Conservation (phyloP, 2,113 vertebrate species). For the Seriola quinqueradiata region DNA sequence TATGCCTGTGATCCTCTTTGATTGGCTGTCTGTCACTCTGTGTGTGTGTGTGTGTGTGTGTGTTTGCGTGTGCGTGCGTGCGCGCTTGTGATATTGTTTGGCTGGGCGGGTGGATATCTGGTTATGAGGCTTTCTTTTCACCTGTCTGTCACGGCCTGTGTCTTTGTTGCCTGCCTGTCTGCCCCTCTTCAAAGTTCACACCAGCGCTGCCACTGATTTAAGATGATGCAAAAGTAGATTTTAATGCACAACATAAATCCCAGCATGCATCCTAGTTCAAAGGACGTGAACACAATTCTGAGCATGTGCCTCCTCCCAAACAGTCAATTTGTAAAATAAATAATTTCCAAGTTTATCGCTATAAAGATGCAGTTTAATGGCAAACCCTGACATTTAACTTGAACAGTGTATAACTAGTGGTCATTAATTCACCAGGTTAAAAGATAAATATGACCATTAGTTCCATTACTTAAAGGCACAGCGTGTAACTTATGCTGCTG, state of each 20-base stretch:
- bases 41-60: conserved; percentile 12
- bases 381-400: too few relatives aligned
- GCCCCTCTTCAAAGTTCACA: not conserved
- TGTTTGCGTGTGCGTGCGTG: not conserved
- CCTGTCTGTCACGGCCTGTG: not conserved
- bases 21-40: conserved; percentile 35
- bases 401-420: too few relatives aligned
- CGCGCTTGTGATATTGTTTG: conserved; percentile 6
- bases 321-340: not conserved
- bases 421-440: too few relatives aligned
- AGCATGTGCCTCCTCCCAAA: not conserved
- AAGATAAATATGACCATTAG: too few relatives aligned
- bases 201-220: not conserved
- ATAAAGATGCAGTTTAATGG: not conserved
- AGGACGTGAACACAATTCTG: not conserved
- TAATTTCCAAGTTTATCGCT: not conserved
- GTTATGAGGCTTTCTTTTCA: conserved; percentile 9
- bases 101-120: not conserved
- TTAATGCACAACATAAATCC: not conserved
- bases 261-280: not conserved
- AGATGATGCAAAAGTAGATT: not conserved
- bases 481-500: too few relatives aligned
- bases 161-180: not conserved
- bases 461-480: too few relatives aligned
- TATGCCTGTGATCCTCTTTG: conserved; percentile 12